Evolutionary conservation across 2,888 invertebrate genomes (phyloP).

Genomic region (Neocrepidodera transversa): DNA sequence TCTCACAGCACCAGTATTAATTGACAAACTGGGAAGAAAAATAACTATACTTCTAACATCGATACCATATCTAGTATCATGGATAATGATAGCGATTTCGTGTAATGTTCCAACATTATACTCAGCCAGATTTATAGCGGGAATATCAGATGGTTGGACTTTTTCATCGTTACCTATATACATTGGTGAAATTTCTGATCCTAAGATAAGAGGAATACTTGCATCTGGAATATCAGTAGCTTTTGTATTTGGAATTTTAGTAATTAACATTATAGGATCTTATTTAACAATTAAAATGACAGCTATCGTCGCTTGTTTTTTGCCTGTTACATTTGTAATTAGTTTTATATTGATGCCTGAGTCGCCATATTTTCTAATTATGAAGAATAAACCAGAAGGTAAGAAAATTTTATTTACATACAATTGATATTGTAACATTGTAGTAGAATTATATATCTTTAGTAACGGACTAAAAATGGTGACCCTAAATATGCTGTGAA

Average conservation of each 20-base stretch:
- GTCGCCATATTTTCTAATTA: constrained; percentile 65
- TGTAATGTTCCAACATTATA: constrained; percentile 65
- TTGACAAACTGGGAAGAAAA: constrained; percentile 72
- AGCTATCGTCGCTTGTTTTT: constrained; percentile 61
- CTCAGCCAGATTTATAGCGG: constrained; percentile 64
- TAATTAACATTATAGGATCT: too few species aligned
- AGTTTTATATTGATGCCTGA: constrained; percentile 66
- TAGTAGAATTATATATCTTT: too few species aligned
- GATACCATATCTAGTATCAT: constrained; percentile 67
- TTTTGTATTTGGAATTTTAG: constrained; percentile 64
- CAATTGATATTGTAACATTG: too few species aligned
- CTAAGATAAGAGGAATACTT: constrained; percentile 65
- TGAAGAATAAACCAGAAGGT: too few species aligned
- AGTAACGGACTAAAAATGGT: too few species aligned
- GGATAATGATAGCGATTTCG: constrained; percentile 69
- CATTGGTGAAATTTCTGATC: constrained; percentile 68
- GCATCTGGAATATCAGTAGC: constrained; percentile 66
- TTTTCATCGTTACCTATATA: constrained; percentile 65
- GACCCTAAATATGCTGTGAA: too few species aligned
- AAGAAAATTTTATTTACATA: too few species aligned
- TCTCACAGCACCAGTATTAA: constrained; percentile 68
- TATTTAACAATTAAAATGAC: constrained; percentile 62
- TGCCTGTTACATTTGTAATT: constrained; percentile 61
- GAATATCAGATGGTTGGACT: constrained; percentile 63
- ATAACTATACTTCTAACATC: too few species aligned